Percentiles rank a stretch among this genome's conserved stretches.
These are phyloP conservation scores for Microcebus lehilahytsara DNA, from an alignment of 2,113 vertebrate genomes.

Conservation along the genomic window DNA sequence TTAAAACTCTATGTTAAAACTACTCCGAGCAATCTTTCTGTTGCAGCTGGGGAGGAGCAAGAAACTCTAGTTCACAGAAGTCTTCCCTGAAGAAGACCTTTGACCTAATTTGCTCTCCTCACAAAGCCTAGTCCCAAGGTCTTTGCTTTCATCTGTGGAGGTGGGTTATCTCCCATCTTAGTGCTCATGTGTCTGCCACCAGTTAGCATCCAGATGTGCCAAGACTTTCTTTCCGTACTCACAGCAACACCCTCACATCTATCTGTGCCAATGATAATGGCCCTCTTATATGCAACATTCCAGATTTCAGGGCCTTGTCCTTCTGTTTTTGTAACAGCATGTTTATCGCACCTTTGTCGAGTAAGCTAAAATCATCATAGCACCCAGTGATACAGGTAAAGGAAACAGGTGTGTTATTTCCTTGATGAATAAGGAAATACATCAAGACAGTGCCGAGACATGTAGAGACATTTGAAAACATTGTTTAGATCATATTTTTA, in stretches of 20 bases:
- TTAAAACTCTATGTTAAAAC: neutral
- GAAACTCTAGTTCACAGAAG: neutral
- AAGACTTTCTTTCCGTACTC: neutral
- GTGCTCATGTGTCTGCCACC: neutral
- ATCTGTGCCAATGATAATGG: neutral
- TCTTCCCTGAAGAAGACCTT: neutral
- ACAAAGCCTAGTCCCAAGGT: neutral
- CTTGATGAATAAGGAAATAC: neutral
- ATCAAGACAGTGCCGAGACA: neutral
- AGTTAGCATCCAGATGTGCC: neutral
- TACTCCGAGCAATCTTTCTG: conserved; percentile 50
- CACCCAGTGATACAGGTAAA: neutral
- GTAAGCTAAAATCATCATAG: neutral
- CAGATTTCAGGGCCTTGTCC: neutral
- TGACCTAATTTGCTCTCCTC: neutral
- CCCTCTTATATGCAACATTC: neutral
- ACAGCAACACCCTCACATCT: neutral
- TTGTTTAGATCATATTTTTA: neutral
- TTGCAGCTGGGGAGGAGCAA: neutral
- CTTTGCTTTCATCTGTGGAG: neutral
- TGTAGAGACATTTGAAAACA: neutral
- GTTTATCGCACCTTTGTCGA: neutral
- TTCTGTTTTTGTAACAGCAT: neutral
- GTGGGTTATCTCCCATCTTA: neutral
- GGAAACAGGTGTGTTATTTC: neutral